Base-by-base conservation (phyloP, 2,888 invertebrate species). In the Mongoloraphidia duomilia region DNA sequence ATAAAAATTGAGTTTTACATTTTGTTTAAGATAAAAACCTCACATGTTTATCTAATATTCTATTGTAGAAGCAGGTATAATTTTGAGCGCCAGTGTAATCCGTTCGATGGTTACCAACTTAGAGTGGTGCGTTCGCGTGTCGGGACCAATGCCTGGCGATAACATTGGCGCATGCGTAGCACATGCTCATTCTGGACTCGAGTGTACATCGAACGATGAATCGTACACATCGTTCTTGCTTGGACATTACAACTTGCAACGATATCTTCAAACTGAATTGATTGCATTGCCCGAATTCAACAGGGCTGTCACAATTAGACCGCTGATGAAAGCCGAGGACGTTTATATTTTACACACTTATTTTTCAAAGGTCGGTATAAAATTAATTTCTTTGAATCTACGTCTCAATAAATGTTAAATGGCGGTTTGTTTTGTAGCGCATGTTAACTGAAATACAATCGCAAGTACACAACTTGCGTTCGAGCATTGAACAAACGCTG, bases 71-170 rank as follows among this genome's bases (percentile, higher is more conserved):
- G 82, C 83, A 41, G 95, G 95, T 46, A 80, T 95, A 58, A 67
- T 96, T 41, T 64, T 96, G 49, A 94, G 94, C 51, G 89, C 90
- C 69, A 86, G 87, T 0, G 81, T 94, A 38, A 73, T 95, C 59
- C 79, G 79, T 52, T 80, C 82, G 53, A 77, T 94, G 58, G 81
- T 84, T 59, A 73, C 72, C 41, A 81, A 84, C 64, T 70, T 93
- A 58, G 90, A 92, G 63, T 91, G 91, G 86, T 93, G 93, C 66
- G 85, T 89, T 14, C 82, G 83, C 55, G 82, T 83, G 61, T 86
- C 89, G 2, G 80, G 82, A 54, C 83, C 80, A 58, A 26, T 26
- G 3, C 84, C 87, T 61, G 86, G 86, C 64, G 81, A 88, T 63
- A 92, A 91, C 71, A 73, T 94, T 53, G 93, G 92, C n/a, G 75